phyloP scores from a whole-genome alignment of 2,113 vertebrate species.

The Amazona guildingii region DNA sequence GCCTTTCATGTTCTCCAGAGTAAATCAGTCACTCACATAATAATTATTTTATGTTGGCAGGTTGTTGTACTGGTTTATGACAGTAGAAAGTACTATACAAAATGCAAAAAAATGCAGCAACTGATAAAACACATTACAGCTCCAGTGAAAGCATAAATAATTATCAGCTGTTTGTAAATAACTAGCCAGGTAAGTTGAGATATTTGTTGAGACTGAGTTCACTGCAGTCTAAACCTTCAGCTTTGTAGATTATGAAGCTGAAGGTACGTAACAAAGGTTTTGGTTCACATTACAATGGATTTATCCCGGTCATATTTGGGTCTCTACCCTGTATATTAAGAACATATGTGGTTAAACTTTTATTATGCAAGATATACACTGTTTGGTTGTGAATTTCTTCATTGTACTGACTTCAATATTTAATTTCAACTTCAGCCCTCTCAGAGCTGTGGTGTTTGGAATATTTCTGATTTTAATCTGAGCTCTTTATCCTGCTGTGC shows the following conservation, averaged over 20 bases:
- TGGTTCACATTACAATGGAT: conserved; percentile 25
- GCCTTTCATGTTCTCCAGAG: conserved; percentile 76
- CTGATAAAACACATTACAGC: conserved; percentile 67
- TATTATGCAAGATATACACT: conserved; percentile 61
- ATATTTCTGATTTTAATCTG: conserved; percentile 68
- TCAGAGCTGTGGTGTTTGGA: conserved; percentile 17
- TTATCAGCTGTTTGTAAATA: conserved; percentile 54
- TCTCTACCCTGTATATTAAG: conserved; percentile 51
- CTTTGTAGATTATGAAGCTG: background rate
- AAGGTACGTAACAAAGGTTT: background rate
- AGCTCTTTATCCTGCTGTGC: conserved; percentile 56
- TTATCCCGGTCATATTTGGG: conserved; percentile 60
- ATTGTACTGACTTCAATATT: conserved; percentile 56
- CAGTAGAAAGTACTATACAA: conserved; percentile 63
- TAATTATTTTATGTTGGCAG: conserved; percentile 74
- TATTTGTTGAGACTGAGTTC: background rate
- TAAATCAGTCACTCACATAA: conserved; percentile 78
- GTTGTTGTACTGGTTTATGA: conserved; percentile 72
- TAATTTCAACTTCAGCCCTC: conserved; percentile 53
- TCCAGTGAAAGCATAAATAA: conserved; percentile 34
- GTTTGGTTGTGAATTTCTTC: conserved; percentile 57
- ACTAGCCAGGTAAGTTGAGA: background rate
- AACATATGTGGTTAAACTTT: conserved; percentile 66
- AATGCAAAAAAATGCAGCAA: conserved; percentile 32
- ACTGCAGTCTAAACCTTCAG: background rate